Percentiles rank a stretch among this genome's conserved stretches.
These are phyloP conservation scores for Drosophila quadrilineata DNA, from an alignment of 1,140 invertebrate genomes.

Conservation along the genomic window DNA sequence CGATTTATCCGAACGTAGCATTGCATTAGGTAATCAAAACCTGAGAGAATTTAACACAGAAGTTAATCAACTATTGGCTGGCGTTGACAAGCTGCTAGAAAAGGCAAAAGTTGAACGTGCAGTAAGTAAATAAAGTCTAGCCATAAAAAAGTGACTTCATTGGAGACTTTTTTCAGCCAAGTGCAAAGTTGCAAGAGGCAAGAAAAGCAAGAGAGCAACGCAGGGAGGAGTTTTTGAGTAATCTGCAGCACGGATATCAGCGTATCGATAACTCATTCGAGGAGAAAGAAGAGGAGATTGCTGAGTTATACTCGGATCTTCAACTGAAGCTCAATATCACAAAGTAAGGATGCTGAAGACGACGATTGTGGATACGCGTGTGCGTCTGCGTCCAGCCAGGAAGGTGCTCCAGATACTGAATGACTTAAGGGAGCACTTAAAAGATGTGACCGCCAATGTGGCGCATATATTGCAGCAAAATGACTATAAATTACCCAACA, in stretches of 20 bases:
- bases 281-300: conserved; percentile 89
- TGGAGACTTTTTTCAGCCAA: conserved; percentile 67
- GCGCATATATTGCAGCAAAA: conserved; percentile 43
- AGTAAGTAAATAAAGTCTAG: conserved; percentile 32
- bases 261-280: conserved; percentile 89
- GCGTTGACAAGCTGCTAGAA: conserved; percentile 47
- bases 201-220: conserved; percentile 84
- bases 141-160: not conserved
- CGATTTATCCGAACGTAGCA: conserved; percentile 65
- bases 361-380: conserved; percentile 60
- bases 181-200: conserved; percentile 83
- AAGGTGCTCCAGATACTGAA: conserved; percentile 75
- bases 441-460: conserved; percentile 50
- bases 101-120: conserved; percentile 54
- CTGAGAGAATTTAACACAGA: conserved; percentile 44
- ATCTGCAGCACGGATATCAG: conserved; percentile 88
- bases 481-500: conserved; percentile 35
- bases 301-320: conserved; percentile 88
- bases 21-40: conserved; percentile 64
- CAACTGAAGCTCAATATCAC: conserved; percentile 87
- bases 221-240: conserved; percentile 89
- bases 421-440: conserved; percentile 40
- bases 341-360: conserved; percentile 81
- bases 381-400: conserved; percentile 83
- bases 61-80: conserved; percentile 49